These are phyloP conservation scores for Mythimna vitellina DNA, from an alignment of 2,888 invertebrate genomes.

Conservation along the genomic window DNA sequence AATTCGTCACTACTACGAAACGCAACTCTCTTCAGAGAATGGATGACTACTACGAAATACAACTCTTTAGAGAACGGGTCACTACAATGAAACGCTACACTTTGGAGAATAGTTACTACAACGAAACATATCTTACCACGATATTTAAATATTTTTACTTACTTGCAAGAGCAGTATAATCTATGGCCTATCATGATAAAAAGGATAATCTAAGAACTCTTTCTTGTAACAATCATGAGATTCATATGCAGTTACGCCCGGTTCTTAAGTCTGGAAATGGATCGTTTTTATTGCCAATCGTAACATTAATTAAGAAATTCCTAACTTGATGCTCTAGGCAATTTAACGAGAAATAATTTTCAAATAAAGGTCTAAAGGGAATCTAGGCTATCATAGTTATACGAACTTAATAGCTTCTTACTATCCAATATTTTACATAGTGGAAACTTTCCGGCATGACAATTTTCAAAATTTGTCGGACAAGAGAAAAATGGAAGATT, in stretches of 20 bases:
- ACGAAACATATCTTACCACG: not conserved
- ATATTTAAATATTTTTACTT: slow-evolving; percentile 4
- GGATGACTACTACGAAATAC: too few relatives aligned
- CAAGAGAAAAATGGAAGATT: not conserved
- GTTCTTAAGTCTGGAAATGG: slow-evolving; percentile 23
- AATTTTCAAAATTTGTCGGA: slow-evolving; percentile 1
- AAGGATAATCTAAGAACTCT: not conserved
- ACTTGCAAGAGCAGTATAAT: not conserved
- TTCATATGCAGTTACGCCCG: slow-evolving; percentile 15
- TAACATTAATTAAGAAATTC: slow-evolving; percentile 44
- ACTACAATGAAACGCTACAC: too few relatives aligned
- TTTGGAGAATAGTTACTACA: not conserved
- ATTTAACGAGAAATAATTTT: slow-evolving; percentile 11
- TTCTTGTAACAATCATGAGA: slow-evolving; percentile 8
- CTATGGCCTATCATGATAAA: not conserved
- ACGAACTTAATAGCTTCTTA: slow-evolving; percentile 1
- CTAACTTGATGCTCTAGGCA: slow-evolving; percentile 22
- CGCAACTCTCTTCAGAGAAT: too few relatives aligned
- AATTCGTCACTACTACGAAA: too few relatives aligned
- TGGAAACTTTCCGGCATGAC: not conserved
- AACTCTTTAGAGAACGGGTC: too few relatives aligned
- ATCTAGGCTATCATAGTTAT: slow-evolving; percentile 5
- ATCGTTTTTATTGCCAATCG: slow-evolving; percentile 35
- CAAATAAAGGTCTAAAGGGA: not conserved
- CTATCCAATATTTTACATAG: slow-evolving; percentile 4